phyloP scores from a whole-genome alignment of 2,797 vertebrate genomes.

The Gallirallus australis region DNA sequence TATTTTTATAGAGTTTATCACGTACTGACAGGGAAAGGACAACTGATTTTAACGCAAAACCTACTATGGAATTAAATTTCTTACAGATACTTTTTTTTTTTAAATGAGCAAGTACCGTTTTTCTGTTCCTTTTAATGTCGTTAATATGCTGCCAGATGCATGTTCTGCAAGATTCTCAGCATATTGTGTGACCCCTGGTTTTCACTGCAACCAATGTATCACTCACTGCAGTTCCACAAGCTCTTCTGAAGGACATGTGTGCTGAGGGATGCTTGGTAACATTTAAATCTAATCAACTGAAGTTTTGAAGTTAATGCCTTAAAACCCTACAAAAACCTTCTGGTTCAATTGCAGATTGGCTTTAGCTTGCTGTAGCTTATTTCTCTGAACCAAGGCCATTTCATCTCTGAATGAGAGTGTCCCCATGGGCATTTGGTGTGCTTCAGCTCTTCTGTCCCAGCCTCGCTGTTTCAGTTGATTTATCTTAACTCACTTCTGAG shows the following conservation, averaged over 20 bases:
- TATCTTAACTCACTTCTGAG: not conserved
- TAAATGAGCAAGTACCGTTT: fast-evolving
- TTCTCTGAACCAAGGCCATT: not conserved
- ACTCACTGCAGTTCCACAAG: not conserved
- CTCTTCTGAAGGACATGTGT: no score
- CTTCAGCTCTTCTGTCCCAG: not conserved
- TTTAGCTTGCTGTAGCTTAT: not conserved
- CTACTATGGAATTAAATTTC: not conserved
- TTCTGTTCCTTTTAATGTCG: not conserved
- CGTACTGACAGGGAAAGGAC: not conserved
- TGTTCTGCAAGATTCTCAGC: not conserved
- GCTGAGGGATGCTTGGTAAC: not conserved
- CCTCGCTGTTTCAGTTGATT: not conserved
- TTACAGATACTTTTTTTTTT: not conserved
- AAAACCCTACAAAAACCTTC: not conserved
- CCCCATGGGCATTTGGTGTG: not conserved
- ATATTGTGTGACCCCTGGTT: fast-evolving
- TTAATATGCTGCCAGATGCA: not conserved
- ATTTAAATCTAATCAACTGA: not conserved
- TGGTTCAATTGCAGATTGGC: not conserved
- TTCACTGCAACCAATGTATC: not conserved
- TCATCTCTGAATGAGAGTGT: not conserved
- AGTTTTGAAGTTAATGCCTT: not conserved
- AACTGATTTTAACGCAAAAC: not conserved
- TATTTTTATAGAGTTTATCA: not conserved